Evolutionary conservation across 2,888 invertebrate genomes (phyloP).

Genomic region (Heliconius sara): DNA sequence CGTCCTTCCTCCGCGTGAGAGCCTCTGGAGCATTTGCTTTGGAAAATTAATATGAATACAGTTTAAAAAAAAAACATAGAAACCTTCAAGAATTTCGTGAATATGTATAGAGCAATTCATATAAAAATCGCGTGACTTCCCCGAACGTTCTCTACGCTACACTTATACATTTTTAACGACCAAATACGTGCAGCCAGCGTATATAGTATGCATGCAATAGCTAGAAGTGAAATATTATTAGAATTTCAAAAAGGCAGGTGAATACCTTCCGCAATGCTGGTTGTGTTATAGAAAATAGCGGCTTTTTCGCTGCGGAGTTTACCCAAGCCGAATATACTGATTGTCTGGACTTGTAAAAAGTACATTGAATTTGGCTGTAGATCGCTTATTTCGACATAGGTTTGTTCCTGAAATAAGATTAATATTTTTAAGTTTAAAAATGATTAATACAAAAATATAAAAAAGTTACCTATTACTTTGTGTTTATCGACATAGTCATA

Average conservation of each 20-base stretch:
- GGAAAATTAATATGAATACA: slow-evolving; percentile 40
- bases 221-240: not conserved
- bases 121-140: slow-evolving; percentile 35
- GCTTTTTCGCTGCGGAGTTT: slow-evolving; percentile 88
- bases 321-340: slow-evolving; percentile 87
- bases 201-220: slow-evolving; percentile 16
- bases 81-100: slow-evolving; percentile 16
- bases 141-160: slow-evolving; percentile 22
- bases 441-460: too few relatives aligned
- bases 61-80: slow-evolving; percentile 12
- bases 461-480: too few relatives aligned
- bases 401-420: slow-evolving; percentile 82
- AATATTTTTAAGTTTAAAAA: not conserved
- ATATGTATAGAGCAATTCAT: slow-evolving; percentile 29
- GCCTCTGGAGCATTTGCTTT: slow-evolving; percentile 63
- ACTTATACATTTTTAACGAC: slow-evolving; percentile 26
- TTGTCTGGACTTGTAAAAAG: slow-evolving; percentile 91
- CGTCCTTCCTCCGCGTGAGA: slow-evolving; percentile 60
- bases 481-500: too few relatives aligned
- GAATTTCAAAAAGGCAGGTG: slow-evolving; percentile 19
- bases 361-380: slow-evolving; percentile 88
- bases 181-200: slow-evolving; percentile 13
- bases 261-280: slow-evolving; percentile 70
- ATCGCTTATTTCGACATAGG: slow-evolving; percentile 86
- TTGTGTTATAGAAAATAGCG: slow-evolving; percentile 88